Percentiles rank a stretch among this genome's conserved stretches.
Conservation (phyloP, 2,797 vertebrate species). For the Cynodonichthys magdalenae region DNA sequence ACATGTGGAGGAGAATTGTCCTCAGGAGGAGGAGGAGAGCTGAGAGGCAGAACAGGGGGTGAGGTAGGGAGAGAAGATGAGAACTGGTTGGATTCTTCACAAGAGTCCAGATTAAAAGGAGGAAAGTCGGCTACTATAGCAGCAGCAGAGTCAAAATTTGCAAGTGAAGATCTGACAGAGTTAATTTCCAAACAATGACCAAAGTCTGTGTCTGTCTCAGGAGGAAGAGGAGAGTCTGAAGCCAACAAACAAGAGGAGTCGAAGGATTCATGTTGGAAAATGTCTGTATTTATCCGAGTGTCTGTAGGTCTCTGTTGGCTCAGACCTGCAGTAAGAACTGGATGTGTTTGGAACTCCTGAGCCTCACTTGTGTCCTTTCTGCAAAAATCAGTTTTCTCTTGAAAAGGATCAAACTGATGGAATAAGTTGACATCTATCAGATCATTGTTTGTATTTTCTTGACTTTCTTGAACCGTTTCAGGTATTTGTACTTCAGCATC, state of each 20-base stretch:
- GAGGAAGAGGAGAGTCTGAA: conserved; percentile 16
- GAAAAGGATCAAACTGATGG: conserved; percentile 7
- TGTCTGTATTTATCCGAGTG: conserved; percentile 11
- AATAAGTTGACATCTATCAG: conserved; percentile 1
- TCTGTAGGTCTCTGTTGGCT: conserved; percentile 16
- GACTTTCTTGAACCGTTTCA: conserved; percentile 1
- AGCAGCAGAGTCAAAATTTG: conserved; percentile 7
- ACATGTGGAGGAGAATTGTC: conserved; percentile 11
- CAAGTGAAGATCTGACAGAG: conserved; percentile 13
- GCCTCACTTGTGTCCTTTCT: conserved; percentile 5
- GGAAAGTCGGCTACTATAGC: conserved; percentile 21
- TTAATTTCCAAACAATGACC: conserved; percentile 13
- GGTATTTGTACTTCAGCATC: conserved; percentile 5
- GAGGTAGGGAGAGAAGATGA: neutral
- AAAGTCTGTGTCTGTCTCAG: conserved; percentile 15
- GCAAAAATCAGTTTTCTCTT: conserved; percentile 6
- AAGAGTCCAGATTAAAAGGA: conserved; percentile 19
- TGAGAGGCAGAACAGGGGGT: no score
- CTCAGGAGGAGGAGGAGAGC: conserved; percentile 9
- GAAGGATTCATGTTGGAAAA: conserved; percentile 9
- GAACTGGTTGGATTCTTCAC: conserved; percentile 27
- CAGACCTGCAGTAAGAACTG: conserved; percentile 4
- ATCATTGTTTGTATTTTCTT: conserved; percentile 11
- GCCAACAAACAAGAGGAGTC: conserved; percentile 5
- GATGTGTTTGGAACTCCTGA: conserved; percentile 12